phyloP scores from a whole-genome alignment of 2,113 vertebrate genomes.

The Cromileptes altivelis region DNA sequence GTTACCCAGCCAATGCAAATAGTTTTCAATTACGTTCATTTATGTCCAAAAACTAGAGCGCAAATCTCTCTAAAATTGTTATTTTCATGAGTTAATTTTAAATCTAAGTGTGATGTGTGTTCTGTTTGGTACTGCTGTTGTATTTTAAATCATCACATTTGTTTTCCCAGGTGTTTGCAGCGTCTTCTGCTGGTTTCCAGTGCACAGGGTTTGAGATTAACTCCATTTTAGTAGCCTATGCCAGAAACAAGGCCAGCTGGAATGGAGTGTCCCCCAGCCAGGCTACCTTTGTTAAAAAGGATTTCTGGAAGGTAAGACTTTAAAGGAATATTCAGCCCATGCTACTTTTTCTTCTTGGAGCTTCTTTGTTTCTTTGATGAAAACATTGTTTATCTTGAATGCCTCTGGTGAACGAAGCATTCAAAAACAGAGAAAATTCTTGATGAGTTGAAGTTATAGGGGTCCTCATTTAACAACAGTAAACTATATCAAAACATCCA shows the following conservation, averaged over 20 bases:
- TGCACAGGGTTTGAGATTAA: slow-evolving; percentile 87
- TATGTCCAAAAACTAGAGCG: neutral
- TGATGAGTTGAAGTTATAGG: no score
- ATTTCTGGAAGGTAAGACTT: slow-evolving; percentile 84
- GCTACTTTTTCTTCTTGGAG: no score
- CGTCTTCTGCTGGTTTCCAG: slow-evolving; percentile 79
- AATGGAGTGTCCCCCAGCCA: slow-evolving; percentile 67
- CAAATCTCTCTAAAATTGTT: neutral
- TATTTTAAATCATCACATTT: slow-evolving; percentile 9
- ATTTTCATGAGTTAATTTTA: neutral
- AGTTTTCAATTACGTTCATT: neutral
- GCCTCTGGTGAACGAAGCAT: no score
- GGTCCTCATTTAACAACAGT: no score
- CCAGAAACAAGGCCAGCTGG: slow-evolving; percentile 76
- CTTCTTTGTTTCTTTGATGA: no score
- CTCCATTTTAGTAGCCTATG: slow-evolving; percentile 79
- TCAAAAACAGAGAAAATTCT: no score
- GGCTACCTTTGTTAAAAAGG: slow-evolving; percentile 80
- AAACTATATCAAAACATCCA: no score
- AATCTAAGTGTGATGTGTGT: neutral
- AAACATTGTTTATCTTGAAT: no score
- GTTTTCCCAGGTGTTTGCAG: slow-evolving; percentile 80
- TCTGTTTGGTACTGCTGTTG: neutral
- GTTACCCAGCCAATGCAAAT: no score
- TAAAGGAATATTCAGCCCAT: no score